phyloP scores from a whole-genome alignment of 2,888 invertebrate genomes.

The Macroteleia sp. region DNA sequence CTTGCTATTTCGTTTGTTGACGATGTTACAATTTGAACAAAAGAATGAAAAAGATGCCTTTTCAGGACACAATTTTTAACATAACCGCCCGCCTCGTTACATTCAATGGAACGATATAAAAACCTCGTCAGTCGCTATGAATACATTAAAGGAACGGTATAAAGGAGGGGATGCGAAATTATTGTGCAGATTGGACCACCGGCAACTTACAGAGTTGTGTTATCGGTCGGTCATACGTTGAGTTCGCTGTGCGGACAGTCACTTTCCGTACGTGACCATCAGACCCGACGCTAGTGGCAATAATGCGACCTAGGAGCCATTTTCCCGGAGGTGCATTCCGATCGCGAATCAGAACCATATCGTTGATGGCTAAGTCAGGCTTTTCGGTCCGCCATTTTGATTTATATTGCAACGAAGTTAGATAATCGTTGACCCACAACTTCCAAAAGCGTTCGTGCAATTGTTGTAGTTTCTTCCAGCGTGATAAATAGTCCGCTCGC shows the following conservation, averaged over 20 bases:
- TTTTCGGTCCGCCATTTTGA: constrained; percentile 52
- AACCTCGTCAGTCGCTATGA: too few species aligned
- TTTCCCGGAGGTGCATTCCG: constrained; percentile 1
- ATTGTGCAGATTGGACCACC: too few species aligned
- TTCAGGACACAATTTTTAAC: neutral
- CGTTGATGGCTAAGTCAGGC: neutral
- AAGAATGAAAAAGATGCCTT: too few species aligned
- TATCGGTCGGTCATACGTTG: constrained; percentile 1
- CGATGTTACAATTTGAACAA: too few species aligned
- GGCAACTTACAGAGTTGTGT: neutral
- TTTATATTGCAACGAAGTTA: constrained; percentile 63
- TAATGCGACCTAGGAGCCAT: constrained; percentile 4
- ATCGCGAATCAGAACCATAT: constrained; percentile 4
- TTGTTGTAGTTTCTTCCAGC: constrained; percentile 58
- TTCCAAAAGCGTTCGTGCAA: constrained; percentile 65
- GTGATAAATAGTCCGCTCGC: constrained; percentile 48
- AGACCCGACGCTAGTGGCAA: neutral
- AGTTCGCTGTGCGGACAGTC: neutral
- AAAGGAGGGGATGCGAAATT: too few species aligned
- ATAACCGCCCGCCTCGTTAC: neutral
- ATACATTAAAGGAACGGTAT: too few species aligned
- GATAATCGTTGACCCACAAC: constrained; percentile 65
- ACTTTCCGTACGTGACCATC: neutral
- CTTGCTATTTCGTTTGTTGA: too few species aligned
- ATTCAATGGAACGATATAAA: neutral